Base-by-base conservation (phyloP, 2,797 vertebrate genomes). In the Echeneis naucrates region DNA sequence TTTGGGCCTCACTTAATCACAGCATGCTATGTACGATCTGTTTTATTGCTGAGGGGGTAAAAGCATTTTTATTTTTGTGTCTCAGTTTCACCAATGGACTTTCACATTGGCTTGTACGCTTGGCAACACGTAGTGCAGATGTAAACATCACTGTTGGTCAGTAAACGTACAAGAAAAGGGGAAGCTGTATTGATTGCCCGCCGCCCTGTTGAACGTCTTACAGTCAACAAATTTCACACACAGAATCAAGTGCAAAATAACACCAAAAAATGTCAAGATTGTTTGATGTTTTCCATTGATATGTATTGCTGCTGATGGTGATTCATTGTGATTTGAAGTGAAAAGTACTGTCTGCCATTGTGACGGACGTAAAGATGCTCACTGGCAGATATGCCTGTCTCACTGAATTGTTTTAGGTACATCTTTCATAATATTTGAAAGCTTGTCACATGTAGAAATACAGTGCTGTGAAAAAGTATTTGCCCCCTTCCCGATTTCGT, bases 71-170 rank as follows among this genome's bases (percentile, higher is more conserved):
- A 27, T 60, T 61, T 24, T 48, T 37, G 35, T 50, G 48, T 50
- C 4, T 55, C 42, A 30, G 40, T 30, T n/a, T 32, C 26, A 21
- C 26, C 26, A 59, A 30, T 13, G n/a, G 19, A 9, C 17, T 32
- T 48, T 47, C 50, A 42, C 14, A 55, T 37, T 48, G 38, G 5
- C 27, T 60, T 67, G 56, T 63, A 54, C 59, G 52, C 53, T 52
- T 72, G 26, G 50, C 47, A 60, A 44, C 21, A 55, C 42, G 27
- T 60, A n/a, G 45, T 30, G 40, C 52, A 55, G 72, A 78, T 35
- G 27, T 50, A 80, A 38, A 69, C 66, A 66, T 77, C 5, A 8
- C 3, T 3, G 58, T 64, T 63, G 77, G 52, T 73, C 44, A 47
- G 30, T n/a, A 56, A 48, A 50, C 32, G 69, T 23, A 53, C 14